Evolutionary conservation across 2,797 vertebrate species (phyloP).

Genomic region (Phrynocephalus vlangalii): DNA sequence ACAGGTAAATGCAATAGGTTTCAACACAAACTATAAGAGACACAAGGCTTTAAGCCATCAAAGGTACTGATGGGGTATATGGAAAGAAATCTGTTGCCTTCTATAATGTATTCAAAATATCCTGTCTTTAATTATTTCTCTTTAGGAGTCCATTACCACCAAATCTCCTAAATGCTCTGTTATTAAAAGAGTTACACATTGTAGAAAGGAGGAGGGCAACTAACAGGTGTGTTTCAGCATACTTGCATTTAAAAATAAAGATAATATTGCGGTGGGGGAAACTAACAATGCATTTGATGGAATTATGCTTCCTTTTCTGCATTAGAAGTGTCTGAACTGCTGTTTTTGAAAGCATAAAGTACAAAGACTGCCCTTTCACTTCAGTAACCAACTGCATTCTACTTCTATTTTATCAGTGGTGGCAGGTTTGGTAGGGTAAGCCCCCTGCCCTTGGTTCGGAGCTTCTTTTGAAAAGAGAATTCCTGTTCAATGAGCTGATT

Average conservation of each 20-base stretch:
- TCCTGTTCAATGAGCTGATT: constrained; percentile 35
- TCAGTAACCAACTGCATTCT: constrained; percentile 46
- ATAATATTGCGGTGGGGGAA: not conserved
- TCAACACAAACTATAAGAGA: not conserved
- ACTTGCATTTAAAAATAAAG: not conserved
- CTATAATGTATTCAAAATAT: not conserved
- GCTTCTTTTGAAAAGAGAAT: too few relatives aligned
- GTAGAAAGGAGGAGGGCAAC: not conserved
- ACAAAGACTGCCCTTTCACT: constrained; percentile 27
- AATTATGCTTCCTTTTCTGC: not conserved
- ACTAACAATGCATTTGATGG: not conserved
- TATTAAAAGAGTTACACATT: not conserved
- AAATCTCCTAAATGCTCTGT: not conserved
- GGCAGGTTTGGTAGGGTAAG: too few relatives aligned
- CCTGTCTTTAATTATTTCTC: constrained; percentile 8
- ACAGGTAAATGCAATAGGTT: rapidly evolving
- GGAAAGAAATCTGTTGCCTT: not conserved
- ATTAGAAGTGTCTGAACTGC: constrained; percentile 37
- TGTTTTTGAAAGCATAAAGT: constrained; percentile 25
- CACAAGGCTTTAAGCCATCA: constrained; percentile 3
- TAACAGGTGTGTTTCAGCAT: not conserved
- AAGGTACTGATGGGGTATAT: not conserved
- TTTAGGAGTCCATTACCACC: constrained; percentile 11
- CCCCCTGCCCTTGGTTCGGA: too few relatives aligned
- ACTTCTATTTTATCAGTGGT: constrained; percentile 52